Percentiles rank a stretch among this genome's conserved stretches.
phyloP scores from a whole-genome alignment of 2,797 vertebrate genomes.

The Clarias fuscus region DNA sequence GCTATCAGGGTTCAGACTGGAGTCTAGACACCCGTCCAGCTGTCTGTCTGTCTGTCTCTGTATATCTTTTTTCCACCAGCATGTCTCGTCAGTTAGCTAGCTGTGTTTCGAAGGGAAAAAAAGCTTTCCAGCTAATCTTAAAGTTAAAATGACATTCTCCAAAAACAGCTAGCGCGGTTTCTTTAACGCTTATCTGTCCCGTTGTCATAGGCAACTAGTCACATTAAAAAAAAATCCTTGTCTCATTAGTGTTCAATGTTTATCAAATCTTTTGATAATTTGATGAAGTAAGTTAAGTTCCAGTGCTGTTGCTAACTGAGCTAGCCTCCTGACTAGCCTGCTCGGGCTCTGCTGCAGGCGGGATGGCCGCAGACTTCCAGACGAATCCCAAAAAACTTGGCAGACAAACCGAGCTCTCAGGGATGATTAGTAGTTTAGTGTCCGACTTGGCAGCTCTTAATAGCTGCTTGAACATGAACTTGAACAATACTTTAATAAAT shows the following conservation, averaged over 20 bases:
- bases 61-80: not conserved
- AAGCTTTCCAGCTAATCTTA: not conserved
- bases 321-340: not conserved
- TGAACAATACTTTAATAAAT: not conserved
- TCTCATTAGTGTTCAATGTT: not conserved
- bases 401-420: not conserved
- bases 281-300: constrained; percentile 1
- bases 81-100: not conserved
- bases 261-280: no score
- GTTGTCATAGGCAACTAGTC: not conserved
- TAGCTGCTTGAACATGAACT: not conserved
- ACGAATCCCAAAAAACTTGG: not conserved
- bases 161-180: not conserved
- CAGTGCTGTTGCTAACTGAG: not conserved
- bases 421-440: not conserved
- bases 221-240: no score
- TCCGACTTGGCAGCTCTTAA: no score
- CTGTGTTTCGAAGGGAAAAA: not conserved
- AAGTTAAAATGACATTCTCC: not conserved
- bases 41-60: not conserved
- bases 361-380: not conserved
- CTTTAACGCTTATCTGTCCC: not conserved
- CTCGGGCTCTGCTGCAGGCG: not conserved
- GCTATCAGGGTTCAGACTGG: no score
- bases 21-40: constrained; percentile 17